A percentile compares a stretch with the other conserved stretches of the same genome.
phyloP scores from a whole-genome alignment of 2,888 invertebrate species.

The Notocelia uddmanniana region DNA sequence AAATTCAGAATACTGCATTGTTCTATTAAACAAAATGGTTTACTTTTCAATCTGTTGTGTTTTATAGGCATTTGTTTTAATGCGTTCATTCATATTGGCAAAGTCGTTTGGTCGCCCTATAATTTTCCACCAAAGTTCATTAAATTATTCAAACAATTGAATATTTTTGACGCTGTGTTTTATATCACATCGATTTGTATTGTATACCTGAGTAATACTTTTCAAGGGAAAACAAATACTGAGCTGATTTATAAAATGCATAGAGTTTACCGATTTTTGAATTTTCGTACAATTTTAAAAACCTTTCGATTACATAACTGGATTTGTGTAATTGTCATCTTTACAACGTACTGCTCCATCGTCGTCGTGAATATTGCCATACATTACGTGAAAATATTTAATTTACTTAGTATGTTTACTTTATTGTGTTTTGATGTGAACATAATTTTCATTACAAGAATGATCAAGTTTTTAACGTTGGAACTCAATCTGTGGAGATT shows the following conservation, averaged over 20 bases:
- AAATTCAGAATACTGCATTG: not conserved
- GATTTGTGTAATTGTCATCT: not conserved
- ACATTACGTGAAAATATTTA: not conserved
- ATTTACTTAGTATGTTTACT: not conserved
- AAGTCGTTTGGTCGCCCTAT: not conserved
- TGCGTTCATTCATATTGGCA: not conserved
- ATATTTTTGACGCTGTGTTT: not conserved
- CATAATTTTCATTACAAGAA: constrained; percentile 1
- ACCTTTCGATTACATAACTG: constrained; percentile 1
- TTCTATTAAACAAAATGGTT: not conserved
- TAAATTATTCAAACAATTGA: not conserved
- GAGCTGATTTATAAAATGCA: constrained; percentile 10
- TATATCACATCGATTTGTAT: not conserved
- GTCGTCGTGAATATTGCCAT: not conserved
- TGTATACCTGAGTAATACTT: not conserved
- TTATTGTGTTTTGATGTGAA: not conserved
- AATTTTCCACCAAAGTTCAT: not conserved
- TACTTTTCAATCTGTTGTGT: not conserved
- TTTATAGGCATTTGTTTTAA: not conserved
- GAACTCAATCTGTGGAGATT: constrained; percentile 4
- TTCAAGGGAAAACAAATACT: not conserved
- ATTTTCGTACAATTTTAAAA: not conserved
- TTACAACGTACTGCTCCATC: too few species aligned
- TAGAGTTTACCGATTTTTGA: not conserved
- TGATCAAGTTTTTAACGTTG: not conserved